Conservation (phyloP, 2,888 invertebrate genomes). For the Cynaeus angustus region DNA sequence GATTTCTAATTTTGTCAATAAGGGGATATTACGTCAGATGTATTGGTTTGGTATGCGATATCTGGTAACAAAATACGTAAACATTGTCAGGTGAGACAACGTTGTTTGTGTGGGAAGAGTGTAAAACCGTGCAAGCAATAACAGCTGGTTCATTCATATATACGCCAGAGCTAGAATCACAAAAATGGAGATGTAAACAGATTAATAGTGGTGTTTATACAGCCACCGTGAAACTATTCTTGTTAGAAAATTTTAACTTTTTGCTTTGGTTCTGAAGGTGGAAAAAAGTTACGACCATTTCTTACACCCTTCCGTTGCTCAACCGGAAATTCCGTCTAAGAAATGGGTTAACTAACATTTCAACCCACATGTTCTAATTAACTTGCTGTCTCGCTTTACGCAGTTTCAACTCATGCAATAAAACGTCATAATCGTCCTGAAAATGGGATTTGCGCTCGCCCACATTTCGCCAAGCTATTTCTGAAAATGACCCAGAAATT, state of each 20-base stretch:
- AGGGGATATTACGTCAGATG: slow-evolving; percentile 42
- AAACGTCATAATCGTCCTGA: slow-evolving; percentile 8
- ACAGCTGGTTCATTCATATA: slow-evolving; percentile 51
- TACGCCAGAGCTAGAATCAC: slow-evolving; percentile 48
- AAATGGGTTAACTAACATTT: slow-evolving; percentile 29
- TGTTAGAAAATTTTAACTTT: no score
- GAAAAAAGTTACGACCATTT: no score
- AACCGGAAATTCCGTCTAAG: slow-evolving; percentile 23
- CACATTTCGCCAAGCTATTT: slow-evolving; percentile 34
- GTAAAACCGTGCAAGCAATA: slow-evolving; percentile 17
- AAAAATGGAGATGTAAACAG: slow-evolving; percentile 52
- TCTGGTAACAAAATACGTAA: slow-evolving; percentile 42
- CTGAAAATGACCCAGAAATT: slow-evolving; percentile 42
- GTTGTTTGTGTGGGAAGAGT: slow-evolving; percentile 33
- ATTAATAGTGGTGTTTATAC: slow-evolving; percentile 21
- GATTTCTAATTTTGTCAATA: slow-evolving; percentile 40
- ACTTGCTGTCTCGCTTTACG: slow-evolving; percentile 17
- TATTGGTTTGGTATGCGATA: slow-evolving; percentile 50
- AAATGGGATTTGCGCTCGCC: slow-evolving; percentile 19
- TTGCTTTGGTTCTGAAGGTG: no score
- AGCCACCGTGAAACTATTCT: no score
- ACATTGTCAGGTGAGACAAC: slow-evolving; percentile 38
- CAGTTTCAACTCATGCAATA: slow-evolving; percentile 12
- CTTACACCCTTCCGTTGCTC: not conserved
- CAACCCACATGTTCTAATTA: slow-evolving; percentile 31